Evolutionary conservation across 1,140 invertebrate species (phyloP).

Genomic region (Lepidurus arcticus): DNA sequence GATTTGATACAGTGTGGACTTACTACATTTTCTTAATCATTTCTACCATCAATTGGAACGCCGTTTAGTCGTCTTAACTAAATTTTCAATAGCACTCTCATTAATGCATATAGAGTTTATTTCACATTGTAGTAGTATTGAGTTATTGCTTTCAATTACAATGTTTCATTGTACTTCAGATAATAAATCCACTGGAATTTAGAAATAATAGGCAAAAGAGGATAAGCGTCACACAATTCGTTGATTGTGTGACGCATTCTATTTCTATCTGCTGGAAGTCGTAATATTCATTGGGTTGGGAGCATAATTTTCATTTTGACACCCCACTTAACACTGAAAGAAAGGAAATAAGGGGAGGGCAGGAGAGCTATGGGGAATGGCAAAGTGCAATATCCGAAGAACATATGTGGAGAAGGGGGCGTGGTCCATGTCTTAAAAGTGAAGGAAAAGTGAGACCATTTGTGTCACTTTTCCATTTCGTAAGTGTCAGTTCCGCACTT

Average conservation of each 20-base stretch:
- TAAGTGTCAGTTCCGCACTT: background rate
- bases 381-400: conserved; percentile 12
- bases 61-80: too few species aligned
- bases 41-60: too few species aligned
- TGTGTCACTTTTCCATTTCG: conserved; percentile 19
- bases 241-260: background rate
- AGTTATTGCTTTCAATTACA: too few species aligned
- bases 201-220: background rate
- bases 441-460: conserved; percentile 4
- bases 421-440: background rate
- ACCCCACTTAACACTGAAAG: conserved; percentile 8
- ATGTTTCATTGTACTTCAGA: background rate
- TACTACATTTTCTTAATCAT: too few species aligned
- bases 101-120: too few species aligned
- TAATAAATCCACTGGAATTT: background rate
- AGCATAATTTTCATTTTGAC: conserved; percentile 7
- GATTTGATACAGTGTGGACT: too few species aligned
- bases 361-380: background rate
- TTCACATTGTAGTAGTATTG: too few species aligned
- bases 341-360: conserved; percentile 6
- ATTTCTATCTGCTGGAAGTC: background rate
- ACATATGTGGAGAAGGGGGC: conserved; percentile 9
- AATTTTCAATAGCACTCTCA: too few species aligned
- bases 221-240: background rate
- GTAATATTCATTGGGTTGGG: conserved; percentile 3